Evolutionary conservation across 2,113 vertebrate genomes (phyloP).

Genomic region (Micromys minutus): DNA sequence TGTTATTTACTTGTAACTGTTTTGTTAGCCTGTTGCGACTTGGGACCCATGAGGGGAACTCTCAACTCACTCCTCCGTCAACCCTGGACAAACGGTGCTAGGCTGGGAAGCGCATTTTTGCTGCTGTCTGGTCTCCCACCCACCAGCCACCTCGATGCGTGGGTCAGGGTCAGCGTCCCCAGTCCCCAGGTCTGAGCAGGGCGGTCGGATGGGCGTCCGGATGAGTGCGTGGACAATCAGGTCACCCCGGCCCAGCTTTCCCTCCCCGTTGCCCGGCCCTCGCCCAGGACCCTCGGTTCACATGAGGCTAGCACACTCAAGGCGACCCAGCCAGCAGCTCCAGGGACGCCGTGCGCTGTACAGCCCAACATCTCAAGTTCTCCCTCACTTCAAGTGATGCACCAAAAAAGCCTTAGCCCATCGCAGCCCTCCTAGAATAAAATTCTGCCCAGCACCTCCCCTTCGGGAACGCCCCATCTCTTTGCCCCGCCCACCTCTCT

Average conservation of each 20-base stretch:
- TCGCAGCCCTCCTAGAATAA: neutral
- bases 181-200: neutral
- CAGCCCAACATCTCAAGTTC: neutral
- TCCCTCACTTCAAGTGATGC: accelerated
- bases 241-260: neutral
- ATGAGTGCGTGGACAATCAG: too few species aligned
- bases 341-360: neutral
- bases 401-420: accelerated
- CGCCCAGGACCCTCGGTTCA: neutral
- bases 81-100: neutral
- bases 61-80: too few species aligned
- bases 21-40: neutral
- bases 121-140: neutral
- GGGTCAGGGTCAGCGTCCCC: neutral
- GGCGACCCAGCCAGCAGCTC: neutral
- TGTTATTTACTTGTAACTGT: neutral
- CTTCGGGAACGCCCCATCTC: neutral
- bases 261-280: neutral
- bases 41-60: neutral
- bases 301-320: conserved; percentile 6
- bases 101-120: neutral
- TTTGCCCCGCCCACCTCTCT: neutral
- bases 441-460: neutral
- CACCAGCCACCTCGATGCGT: too few species aligned
- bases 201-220: neutral